These are phyloP conservation scores for Argynnis bischoffii DNA, from an alignment of 2,888 invertebrate genomes.

Conservation along the genomic window DNA sequence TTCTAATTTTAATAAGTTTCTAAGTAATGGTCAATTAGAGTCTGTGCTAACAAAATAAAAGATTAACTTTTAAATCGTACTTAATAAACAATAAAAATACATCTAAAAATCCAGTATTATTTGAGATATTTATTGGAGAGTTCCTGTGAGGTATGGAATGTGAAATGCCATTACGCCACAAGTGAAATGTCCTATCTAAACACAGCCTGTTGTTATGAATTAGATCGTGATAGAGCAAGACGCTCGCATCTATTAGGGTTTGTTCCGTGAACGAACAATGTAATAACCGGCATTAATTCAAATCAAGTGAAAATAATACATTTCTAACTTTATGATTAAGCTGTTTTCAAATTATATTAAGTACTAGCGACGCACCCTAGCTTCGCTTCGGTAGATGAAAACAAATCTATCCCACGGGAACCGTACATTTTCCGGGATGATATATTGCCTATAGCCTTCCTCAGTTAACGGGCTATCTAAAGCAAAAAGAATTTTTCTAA, in stretches of 20 bases:
- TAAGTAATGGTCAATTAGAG: too few species aligned
- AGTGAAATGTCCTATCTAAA: slow-evolving; percentile 5
- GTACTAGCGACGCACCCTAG: too few species aligned
- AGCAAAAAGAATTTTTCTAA: too few species aligned
- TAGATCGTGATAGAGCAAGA: slow-evolving; percentile 23
- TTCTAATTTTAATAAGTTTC: too few species aligned
- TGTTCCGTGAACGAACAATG: background rate
- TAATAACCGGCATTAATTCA: slow-evolving; percentile 8
- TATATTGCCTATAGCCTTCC: too few species aligned
- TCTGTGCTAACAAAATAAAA: too few species aligned
- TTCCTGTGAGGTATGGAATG: slow-evolving; percentile 4
- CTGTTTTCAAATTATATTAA: background rate
- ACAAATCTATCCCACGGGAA: too few species aligned
- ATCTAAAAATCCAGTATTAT: background rate
- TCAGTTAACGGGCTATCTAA: too few species aligned
- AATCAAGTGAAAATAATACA: slow-evolving; percentile 1
- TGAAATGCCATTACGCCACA: slow-evolving; percentile 1
- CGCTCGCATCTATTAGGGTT: slow-evolving; percentile 11
- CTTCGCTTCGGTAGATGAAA: too few species aligned
- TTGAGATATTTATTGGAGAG: background rate
- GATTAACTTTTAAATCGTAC: too few species aligned
- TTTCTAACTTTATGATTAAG: background rate
- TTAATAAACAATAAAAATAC: too few species aligned
- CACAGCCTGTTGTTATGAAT: slow-evolving; percentile 10
- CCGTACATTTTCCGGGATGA: too few species aligned